A percentile compares a stretch with the other conserved stretches of the same genome.
phyloP scores from a whole-genome alignment of 2,113 vertebrate species.

The Cavia porcellus region DNA sequence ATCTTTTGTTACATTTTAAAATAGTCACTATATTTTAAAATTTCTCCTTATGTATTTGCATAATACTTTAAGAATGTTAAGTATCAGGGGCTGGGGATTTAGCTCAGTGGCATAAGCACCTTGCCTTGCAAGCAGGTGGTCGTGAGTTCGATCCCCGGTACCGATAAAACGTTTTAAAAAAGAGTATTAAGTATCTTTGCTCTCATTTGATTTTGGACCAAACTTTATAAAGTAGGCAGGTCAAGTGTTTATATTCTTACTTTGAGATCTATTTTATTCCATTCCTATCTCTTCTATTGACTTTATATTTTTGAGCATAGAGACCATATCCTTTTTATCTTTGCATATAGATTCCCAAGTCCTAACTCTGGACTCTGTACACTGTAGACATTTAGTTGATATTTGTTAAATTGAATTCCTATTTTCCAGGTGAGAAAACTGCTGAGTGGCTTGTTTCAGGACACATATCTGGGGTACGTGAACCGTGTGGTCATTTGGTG shows the following conservation, averaged over 20 bases:
- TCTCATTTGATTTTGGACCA: slow-evolving; percentile 30
- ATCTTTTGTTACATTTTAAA: not conserved
- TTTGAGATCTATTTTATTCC: not conserved
- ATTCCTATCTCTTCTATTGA: not conserved
- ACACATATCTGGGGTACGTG: not conserved
- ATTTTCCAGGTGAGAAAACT: not conserved
- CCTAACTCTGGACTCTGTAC: not conserved
- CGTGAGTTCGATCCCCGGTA: too few species aligned
- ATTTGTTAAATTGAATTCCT: not conserved
- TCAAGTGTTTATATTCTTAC: not conserved
- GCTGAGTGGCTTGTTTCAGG: not conserved
- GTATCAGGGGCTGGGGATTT: too few species aligned
- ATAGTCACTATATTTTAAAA: not conserved
- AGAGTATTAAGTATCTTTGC: not conserved
- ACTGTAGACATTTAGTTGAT: not conserved
- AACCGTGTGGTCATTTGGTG: not conserved
- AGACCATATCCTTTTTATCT: not conserved
- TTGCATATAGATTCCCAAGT: not conserved
- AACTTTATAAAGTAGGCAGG: not conserved
- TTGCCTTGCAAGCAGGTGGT: too few species aligned
- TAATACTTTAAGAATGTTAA: not conserved
- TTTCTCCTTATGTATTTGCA: not conserved
- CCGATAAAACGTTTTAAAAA: not conserved
- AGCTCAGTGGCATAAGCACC: too few species aligned
- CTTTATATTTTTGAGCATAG: not conserved